Evolutionary conservation across 2,888 invertebrate genomes (phyloP).

Genomic region (Eristalis tenax): DNA sequence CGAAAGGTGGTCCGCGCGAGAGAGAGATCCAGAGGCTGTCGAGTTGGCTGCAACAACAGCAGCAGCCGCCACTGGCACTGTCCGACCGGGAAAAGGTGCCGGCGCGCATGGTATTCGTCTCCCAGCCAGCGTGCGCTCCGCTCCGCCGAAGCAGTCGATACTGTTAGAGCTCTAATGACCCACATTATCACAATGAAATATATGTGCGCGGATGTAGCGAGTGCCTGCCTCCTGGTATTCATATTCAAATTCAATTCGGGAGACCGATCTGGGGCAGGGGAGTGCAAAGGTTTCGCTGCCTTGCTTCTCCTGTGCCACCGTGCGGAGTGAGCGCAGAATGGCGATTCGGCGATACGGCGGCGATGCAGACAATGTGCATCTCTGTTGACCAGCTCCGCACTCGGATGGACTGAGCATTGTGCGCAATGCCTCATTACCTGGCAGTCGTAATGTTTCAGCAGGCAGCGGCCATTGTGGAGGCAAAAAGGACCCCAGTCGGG

Average conservation of each 20-base stretch:
- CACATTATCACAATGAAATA: slow-evolving; percentile 70
- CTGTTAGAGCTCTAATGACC: slow-evolving; percentile 72
- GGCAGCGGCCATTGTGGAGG: slow-evolving; percentile 12
- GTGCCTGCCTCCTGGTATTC: slow-evolving; percentile 60
- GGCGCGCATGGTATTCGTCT: slow-evolving; percentile 51
- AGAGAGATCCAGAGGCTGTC: slow-evolving; percentile 22
- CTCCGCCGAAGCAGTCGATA: slow-evolving; percentile 56
- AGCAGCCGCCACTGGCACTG: slow-evolving; percentile 22
- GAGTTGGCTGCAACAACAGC: slow-evolving; percentile 44
- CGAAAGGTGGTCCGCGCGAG: slow-evolving; percentile 12
- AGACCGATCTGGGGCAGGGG: slow-evolving; percentile 36
- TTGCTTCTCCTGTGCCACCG: slow-evolving; percentile 53
- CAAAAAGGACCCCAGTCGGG: slow-evolving; percentile 22
- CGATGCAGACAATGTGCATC: slow-evolving; percentile 41
- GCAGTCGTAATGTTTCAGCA: slow-evolving; percentile 16
- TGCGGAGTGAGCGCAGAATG: slow-evolving; percentile 27
- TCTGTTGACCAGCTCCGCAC: slow-evolving; percentile 35
- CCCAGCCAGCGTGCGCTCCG: slow-evolving; percentile 23
- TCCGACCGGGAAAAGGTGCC: slow-evolving; percentile 58
- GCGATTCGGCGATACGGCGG: neutral
- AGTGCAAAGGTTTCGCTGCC: slow-evolving; percentile 25
- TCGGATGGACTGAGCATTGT: slow-evolving; percentile 44
- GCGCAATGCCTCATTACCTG: slow-evolving; percentile 63
- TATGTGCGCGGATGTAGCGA: slow-evolving; percentile 15
- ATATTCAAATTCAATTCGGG: slow-evolving; percentile 66